phyloP scores from a whole-genome alignment of 2,888 invertebrate species.

The Syrphus vitripennis region DNA sequence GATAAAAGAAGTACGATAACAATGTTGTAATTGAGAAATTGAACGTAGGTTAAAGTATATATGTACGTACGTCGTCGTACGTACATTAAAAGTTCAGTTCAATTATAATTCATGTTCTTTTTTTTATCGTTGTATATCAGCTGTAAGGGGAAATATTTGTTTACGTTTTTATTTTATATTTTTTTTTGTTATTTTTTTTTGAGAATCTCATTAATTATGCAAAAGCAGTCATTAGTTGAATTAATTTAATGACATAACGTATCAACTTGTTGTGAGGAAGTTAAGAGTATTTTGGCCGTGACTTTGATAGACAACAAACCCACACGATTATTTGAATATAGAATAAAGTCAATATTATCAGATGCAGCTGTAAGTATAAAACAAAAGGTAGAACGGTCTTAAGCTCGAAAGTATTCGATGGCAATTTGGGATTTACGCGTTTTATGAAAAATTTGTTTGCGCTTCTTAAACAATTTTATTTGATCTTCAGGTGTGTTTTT shows the following conservation, averaged over 20 bases:
- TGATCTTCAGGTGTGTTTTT: not conserved
- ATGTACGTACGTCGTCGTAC: not conserved
- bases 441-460: not conserved
- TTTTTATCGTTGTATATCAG: not conserved
- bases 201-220: not conserved
- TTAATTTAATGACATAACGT: slow-evolving; percentile 4
- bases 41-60: not conserved
- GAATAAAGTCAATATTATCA: not conserved
- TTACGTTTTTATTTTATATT: not conserved
- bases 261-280: not conserved
- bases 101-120: not conserved
- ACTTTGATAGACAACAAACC: not conserved
- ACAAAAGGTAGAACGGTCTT: not conserved
- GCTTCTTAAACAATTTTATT: not conserved
- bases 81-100: not conserved
- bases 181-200: not conserved
- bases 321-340: not conserved
- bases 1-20: not conserved
- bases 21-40: not conserved
- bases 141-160: not conserved
- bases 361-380: not conserved
- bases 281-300: not conserved
- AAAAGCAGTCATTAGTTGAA: not conserved
- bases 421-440: not conserved
- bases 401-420: not conserved